Percentiles rank a stretch among this genome's conserved stretches.
Evolutionary conservation across 2,113 vertebrate genomes (phyloP).

Genomic region (Mus pahari): DNA sequence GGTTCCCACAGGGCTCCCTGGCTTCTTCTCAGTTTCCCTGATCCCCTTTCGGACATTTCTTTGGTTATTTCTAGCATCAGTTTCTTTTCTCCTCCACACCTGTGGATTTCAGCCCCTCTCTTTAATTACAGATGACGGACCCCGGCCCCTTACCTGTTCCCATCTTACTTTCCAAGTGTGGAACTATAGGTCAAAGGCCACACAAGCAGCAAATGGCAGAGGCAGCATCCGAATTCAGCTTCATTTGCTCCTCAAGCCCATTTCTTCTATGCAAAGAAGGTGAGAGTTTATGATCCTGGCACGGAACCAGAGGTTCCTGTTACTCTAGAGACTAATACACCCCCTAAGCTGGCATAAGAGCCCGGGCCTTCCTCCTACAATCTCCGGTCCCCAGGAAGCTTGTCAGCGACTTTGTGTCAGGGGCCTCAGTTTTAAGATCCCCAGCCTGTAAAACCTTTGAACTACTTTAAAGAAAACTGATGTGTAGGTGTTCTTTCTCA

Average conservation of each 20-base stretch:
- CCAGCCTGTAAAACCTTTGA: neutral
- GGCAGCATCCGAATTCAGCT: neutral
- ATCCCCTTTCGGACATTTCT: too few relatives aligned
- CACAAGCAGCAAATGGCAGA: neutral
- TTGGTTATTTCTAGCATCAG: neutral
- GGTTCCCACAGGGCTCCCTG: neutral
- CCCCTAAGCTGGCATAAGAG: neutral
- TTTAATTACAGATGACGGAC: neutral
- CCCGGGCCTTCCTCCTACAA: neutral
- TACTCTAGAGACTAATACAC: neutral
- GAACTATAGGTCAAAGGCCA: neutral
- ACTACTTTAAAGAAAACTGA: neutral
- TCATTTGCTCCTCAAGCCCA: neutral
- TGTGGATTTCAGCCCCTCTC: neutral
- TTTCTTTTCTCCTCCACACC: neutral
- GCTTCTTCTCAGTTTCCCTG: neutral
- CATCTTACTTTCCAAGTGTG: neutral
- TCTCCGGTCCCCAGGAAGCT: neutral
- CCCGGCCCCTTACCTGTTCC: neutral
- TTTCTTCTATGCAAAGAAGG: neutral
- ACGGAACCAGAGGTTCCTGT: neutral
- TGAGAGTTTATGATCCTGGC: neutral
- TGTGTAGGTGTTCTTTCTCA: neutral
- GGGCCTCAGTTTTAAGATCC: neutral
- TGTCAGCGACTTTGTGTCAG: neutral